A percentile compares a stretch with the other conserved stretches of the same genome.
These are phyloP conservation scores for Hyppa rectilinea DNA, from an alignment of 2,888 invertebrate genomes.

Conservation along the genomic window DNA sequence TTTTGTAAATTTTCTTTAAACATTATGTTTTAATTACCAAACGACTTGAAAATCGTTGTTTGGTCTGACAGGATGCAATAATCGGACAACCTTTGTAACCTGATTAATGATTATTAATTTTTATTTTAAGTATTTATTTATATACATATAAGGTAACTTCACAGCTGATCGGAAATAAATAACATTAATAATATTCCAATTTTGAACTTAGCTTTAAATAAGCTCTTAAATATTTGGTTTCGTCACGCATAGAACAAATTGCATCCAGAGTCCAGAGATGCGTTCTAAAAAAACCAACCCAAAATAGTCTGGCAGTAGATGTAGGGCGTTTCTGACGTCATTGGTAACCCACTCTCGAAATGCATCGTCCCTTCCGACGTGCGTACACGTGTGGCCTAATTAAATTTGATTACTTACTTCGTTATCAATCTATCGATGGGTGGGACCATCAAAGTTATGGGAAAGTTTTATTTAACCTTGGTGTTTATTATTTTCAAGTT, in stretches of 20 bases:
- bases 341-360: conserved; percentile 77
- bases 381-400: conserved; percentile 77
- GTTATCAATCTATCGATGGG: conserved; percentile 50
- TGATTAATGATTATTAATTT: too few relatives aligned
- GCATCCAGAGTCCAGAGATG: conserved; percentile 57
- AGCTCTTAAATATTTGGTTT: conserved; percentile 35
- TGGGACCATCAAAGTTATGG: conserved; percentile 16
- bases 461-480: conserved; percentile 18
- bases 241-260: conserved; percentile 50
- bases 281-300: conserved; percentile 65
- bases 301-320: conserved; percentile 72
- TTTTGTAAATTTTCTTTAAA: conserved; percentile 1
- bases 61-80: conserved; percentile 5
- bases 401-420: conserved; percentile 68
- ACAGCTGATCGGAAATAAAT: too few relatives aligned
- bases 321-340: conserved; percentile 85
- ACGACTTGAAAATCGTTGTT: neutral
- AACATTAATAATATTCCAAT: too few relatives aligned
- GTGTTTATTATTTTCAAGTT: too few relatives aligned
- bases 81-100: neutral
- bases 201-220: neutral
- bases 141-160: too few relatives aligned
- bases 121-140: too few relatives aligned
- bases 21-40: neutral
- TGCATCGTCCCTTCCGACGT: conserved; percentile 79